These are phyloP conservation scores for Pimpla rufipes DNA, from an alignment of 2,888 invertebrate genomes.

Conservation along the genomic window DNA sequence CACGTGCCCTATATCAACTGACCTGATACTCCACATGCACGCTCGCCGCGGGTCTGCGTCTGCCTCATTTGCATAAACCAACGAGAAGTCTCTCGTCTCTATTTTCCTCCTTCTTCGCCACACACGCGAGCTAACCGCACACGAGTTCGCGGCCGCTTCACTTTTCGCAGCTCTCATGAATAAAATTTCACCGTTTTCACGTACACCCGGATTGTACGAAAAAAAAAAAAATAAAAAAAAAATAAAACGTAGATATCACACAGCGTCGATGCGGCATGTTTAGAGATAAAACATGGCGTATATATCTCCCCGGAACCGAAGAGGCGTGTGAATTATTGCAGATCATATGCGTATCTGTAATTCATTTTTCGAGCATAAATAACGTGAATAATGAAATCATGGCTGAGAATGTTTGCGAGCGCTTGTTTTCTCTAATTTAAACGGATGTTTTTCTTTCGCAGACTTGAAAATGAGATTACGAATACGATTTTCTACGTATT, in stretches of 20 bases:
- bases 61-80: background rate
- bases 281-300: background rate
- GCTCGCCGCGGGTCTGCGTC: background rate
- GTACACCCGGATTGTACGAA: constrained; percentile 76
- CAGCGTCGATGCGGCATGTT: background rate
- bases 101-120: constrained; percentile 2
- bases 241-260: background rate
- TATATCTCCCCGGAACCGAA: background rate
- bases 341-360: background rate
- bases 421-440: background rate
- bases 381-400: background rate
- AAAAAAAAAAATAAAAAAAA: constrained; percentile 55
- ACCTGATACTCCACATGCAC: constrained; percentile 8
- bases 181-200: constrained; percentile 78
- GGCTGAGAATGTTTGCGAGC: background rate
- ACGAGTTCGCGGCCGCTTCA: constrained; percentile 37
- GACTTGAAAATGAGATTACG: no score
- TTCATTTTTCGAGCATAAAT: background rate
- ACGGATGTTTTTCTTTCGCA: no score
- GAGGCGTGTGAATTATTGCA: no score
- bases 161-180: constrained; percentile 72
- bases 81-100: background rate
- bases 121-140: constrained; percentile 33
- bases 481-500: no score
- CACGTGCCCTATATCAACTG: background rate